Evolutionary conservation across 2,888 invertebrate genomes (phyloP), one percentile per base, ranked within the genome.

Genomic region (Cheilosia vernalis): DNA sequence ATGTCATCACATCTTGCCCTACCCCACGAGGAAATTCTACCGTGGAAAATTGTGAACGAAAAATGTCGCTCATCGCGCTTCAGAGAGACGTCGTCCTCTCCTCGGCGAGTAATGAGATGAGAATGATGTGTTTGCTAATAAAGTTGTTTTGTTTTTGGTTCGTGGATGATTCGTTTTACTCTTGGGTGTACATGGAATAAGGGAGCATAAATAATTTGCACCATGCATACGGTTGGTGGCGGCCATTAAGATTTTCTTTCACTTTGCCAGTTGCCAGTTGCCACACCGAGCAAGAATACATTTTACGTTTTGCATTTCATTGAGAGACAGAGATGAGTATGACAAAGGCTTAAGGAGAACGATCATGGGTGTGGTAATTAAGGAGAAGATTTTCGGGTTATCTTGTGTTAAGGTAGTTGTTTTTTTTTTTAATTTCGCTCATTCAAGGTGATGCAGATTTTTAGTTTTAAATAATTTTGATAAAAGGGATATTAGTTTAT

Each of bases 341-440:
- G 69, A 27, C 55, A 70, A 78, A 55, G 63, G 55, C 55, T 78
- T 70, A 77, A 47, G 55, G 55, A 30, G 27, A 61, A 44, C 42
- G 27, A 44, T n/a, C 51, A 21, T 77, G 82, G 82, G 77, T 82
- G 82, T 82, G 82, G 82, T 82, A 82, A 82, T 72, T 63, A 77
- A 47, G 64, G 61, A 61, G 47, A 77, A 15, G 17, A 66, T 42
- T 40, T 37, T 19, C 4, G 6, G 9, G 40, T 9, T 3, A 9
- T 49, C 6, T 49, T 56, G 9, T 60, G 44, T 44, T 42, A 42
- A n/a, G 15, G 4, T 1, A n/a, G 42, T n/a, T 7, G 17, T 17
- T n/a, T 6, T n/a, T 17, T 42, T 44, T 2, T 27, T 27, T 27
- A 17, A 2, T 17, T 7, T 2, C 2, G 0, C 17, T 44, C 7